These are phyloP conservation scores for Peromyscus nudipes DNA, from an alignment of 2,797 vertebrate genomes.

Conservation along the genomic window DNA sequence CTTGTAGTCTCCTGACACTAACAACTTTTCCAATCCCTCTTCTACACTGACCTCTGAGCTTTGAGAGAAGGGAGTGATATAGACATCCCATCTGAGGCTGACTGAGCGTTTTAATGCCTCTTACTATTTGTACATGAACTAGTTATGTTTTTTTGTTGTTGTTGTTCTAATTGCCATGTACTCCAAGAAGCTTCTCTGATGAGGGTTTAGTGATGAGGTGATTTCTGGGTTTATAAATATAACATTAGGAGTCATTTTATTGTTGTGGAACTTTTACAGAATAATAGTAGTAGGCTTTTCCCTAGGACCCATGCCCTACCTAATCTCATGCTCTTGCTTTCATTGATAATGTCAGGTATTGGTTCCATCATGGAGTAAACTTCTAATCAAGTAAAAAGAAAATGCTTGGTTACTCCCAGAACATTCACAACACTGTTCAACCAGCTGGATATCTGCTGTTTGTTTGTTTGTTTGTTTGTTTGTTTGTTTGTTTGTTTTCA, in stretches of 20 bases:
- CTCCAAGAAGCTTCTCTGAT: not conserved
- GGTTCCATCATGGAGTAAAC: not conserved
- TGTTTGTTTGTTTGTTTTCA: too few species aligned
- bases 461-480: too few species aligned
- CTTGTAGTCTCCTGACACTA: not conserved
- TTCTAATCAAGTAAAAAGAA: not conserved
- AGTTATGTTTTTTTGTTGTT: not conserved
- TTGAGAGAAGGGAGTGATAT: too few species aligned
- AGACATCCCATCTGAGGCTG: not conserved
- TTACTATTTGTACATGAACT: not conserved
- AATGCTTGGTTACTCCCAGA: not conserved
- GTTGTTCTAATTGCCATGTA: not conserved
- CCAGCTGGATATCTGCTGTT: not conserved
- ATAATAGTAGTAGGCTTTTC: not conserved
- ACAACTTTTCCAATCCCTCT: not conserved
- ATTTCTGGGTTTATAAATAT: not conserved
- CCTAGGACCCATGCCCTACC: not conserved
- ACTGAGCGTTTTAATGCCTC: not conserved
- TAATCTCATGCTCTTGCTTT: not conserved
- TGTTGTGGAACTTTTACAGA: not conserved
- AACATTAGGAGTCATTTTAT: too few species aligned
- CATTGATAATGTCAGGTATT: not conserved
- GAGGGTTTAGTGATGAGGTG: not conserved
- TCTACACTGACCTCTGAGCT: not conserved
- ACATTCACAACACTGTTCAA: not conserved